These are phyloP conservation scores for Micronycteris hirsuta DNA, from an alignment of 2,113 vertebrate genomes.

Conservation along the genomic window DNA sequence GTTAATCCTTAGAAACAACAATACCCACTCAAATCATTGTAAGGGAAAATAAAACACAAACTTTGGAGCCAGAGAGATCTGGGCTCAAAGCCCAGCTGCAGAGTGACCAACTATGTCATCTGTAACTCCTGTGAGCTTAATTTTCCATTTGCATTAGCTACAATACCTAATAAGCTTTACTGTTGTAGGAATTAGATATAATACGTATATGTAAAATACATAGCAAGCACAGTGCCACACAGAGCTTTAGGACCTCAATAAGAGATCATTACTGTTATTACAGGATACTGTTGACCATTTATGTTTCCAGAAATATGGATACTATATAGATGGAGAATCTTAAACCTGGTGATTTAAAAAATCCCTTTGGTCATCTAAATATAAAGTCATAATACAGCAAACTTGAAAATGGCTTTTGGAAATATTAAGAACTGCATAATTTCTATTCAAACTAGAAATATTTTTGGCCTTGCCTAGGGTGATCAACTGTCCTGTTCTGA, in stretches of 20 bases:
- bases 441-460: constrained; percentile 3
- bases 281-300: neutral
- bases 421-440: neutral
- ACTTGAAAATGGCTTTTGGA: constrained; percentile 11
- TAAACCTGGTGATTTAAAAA: neutral
- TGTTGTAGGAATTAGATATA: neutral
- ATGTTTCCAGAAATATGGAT: neutral
- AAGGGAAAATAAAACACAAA: neutral
- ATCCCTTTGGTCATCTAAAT: neutral
- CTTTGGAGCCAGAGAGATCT: neutral
- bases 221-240: neutral
- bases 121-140: neutral
- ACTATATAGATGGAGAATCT: neutral
- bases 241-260: neutral
- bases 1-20: neutral
- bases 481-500: neutral
- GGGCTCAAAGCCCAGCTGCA: neutral
- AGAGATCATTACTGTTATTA: neutral
- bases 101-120: neutral
- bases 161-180: neutral
- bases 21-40: neutral
- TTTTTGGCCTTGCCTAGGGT: neutral
- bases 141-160: neutral
- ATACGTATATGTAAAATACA: neutral
- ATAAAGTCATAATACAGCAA: neutral